Conservation (phyloP, 2,113 vertebrate genomes). For the Lota lota region DNA sequence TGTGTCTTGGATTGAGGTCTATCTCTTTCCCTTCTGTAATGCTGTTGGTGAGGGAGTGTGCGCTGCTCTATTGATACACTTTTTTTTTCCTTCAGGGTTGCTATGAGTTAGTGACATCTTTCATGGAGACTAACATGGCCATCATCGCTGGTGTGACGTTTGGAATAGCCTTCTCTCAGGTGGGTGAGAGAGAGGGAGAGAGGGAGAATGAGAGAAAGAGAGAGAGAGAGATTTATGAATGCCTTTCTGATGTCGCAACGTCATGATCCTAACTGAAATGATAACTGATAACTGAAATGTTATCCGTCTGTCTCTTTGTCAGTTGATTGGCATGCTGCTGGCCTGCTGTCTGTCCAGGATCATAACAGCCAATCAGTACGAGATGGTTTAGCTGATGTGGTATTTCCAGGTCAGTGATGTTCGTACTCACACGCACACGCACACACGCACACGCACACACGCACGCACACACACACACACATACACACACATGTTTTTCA, state of each 20-base stretch:
- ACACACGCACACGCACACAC: constrained; percentile 13
- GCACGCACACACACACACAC: neutral
- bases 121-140: constrained; percentile 99
- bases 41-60: too few species aligned
- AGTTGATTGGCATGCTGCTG: constrained; percentile 98
- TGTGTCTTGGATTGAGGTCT: too few species aligned
- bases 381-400: constrained; percentile 90
- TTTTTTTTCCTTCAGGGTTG: constrained; percentile 81
- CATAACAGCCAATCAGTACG: constrained; percentile 99
- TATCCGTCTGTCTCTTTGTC: constrained; percentile 26
- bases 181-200: constrained; percentile 36
- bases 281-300: neutral
- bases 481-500: neutral
- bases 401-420: constrained; percentile 71
- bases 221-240: neutral
- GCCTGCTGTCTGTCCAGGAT: constrained; percentile 98
- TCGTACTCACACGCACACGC: neutral
- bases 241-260: neutral
- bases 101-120: constrained; percentile 96
- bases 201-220: too few species aligned
- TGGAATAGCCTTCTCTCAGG: constrained; percentile 98
- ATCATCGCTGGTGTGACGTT: constrained; percentile 98
- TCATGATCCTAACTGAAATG: neutral
- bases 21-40: too few species aligned
- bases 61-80: neutral